Evolutionary conservation across 1,140 invertebrate species (phyloP).

Genomic region (Oscheius sp.): DNA sequence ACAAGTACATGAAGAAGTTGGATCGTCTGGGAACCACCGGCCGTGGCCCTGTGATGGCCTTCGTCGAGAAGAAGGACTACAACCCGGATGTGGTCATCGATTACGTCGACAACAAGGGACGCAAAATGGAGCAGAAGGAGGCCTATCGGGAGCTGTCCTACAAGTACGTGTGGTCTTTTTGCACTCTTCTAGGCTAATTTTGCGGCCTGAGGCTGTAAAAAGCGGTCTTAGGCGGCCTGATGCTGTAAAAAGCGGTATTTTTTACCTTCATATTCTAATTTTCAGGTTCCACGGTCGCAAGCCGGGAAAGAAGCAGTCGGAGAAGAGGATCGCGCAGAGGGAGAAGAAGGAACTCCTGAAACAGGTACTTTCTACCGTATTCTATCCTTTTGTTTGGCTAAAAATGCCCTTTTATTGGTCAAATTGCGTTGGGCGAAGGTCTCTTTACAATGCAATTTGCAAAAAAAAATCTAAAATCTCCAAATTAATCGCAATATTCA

Average conservation of each 20-base stretch:
- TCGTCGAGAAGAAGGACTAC: conserved; percentile 88
- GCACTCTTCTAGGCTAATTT: neutral
- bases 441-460: no score
- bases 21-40: conserved; percentile 70
- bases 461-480: no score
- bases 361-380: conserved; percentile 61
- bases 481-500: conserved; percentile 61
- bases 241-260: no score
- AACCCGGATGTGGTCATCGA: conserved; percentile 90
- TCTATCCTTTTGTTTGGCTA: no score
- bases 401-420: neutral
- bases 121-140: conserved; percentile 85
- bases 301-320: conserved; percentile 95
- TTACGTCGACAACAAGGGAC: conserved; percentile 93
- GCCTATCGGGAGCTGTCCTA: conserved; percentile 72
- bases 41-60: conserved; percentile 80
- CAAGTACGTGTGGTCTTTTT: conserved; percentile 35
- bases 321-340: conserved; percentile 90
- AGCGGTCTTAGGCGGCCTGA: no score
- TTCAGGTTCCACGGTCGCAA: conserved; percentile 97
- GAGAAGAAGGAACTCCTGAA: conserved; percentile 95
- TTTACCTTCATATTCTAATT: no score
- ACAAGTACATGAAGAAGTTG: conserved; percentile 67
- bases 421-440: neutral
- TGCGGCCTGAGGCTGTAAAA: no score